These are phyloP conservation scores for Camelus dromedarius DNA, from an alignment of 2,113 vertebrate genomes.

Conservation along the genomic window DNA sequence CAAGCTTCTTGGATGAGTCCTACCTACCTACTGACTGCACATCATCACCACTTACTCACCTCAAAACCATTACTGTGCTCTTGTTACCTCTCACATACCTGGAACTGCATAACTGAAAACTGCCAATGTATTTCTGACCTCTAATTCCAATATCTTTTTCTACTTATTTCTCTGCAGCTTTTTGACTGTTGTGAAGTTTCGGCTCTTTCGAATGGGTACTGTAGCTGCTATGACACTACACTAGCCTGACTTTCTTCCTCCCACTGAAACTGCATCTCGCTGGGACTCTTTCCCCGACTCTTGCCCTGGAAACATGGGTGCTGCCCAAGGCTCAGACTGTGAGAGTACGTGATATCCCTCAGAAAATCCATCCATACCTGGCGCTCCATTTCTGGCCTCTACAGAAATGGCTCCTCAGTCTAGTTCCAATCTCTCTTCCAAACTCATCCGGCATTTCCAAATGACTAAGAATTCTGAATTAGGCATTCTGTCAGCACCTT, in stretches of 20 bases:
- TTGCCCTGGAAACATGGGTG: not conserved
- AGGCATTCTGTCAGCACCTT: not conserved
- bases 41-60: not conserved
- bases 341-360: not conserved
- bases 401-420: not conserved
- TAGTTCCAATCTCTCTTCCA: not conserved
- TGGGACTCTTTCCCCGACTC: not conserved
- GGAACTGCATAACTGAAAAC: not conserved
- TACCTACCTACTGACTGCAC: not conserved
- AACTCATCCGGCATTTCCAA: constrained; percentile 30
- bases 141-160: not conserved
- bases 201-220: not conserved
- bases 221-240: not conserved
- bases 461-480: not conserved
- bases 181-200: not conserved
- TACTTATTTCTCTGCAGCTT: not conserved
- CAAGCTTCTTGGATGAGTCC: not conserved
- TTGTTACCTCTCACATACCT: not conserved
- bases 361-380: not conserved
- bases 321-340: not conserved
- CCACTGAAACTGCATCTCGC: not conserved
- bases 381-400: not conserved
- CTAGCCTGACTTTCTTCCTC: not conserved
- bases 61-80: not conserved
- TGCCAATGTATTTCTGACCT: not conserved